phyloP scores from a whole-genome alignment of 2,113 vertebrate genomes.

The Eurypyga helias region DNA sequence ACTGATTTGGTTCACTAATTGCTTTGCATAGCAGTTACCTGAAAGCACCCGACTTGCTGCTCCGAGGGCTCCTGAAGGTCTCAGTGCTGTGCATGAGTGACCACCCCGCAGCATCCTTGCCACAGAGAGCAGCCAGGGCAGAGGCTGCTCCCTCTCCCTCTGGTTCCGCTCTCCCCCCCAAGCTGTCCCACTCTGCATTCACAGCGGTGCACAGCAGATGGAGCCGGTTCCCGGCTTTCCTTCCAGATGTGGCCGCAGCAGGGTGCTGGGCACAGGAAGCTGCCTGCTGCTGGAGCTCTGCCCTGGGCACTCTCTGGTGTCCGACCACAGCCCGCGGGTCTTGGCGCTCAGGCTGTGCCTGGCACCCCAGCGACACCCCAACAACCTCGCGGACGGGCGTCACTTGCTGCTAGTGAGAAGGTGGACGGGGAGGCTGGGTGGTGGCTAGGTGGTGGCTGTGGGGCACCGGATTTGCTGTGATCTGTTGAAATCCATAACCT shows the following conservation, averaged over 20 bases:
- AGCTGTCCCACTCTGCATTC: background rate
- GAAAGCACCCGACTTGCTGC: background rate
- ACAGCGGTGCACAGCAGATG: constrained; percentile 35
- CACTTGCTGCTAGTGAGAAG: background rate
- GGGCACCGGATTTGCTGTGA: background rate
- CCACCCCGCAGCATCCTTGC: background rate
- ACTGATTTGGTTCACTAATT: background rate
- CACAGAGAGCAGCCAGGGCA: background rate
- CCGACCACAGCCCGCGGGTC: background rate
- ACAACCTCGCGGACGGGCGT: background rate
- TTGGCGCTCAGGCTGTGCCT: background rate
- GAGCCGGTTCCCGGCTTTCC: background rate
- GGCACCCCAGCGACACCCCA: background rate
- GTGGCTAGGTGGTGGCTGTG: background rate
- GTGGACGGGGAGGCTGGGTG: background rate
- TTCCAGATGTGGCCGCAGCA: background rate
- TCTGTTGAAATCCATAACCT: background rate
- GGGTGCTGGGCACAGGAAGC: background rate
- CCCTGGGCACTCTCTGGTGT: background rate
- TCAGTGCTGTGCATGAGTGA: background rate
- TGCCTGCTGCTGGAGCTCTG: background rate
- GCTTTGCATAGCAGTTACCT: background rate
- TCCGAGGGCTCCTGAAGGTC: background rate
- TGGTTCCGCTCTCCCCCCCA: background rate
- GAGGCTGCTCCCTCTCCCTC: background rate